Evolutionary conservation across 2,888 invertebrate species (phyloP).

Genomic region (Thecocarcelia acutangulata): DNA sequence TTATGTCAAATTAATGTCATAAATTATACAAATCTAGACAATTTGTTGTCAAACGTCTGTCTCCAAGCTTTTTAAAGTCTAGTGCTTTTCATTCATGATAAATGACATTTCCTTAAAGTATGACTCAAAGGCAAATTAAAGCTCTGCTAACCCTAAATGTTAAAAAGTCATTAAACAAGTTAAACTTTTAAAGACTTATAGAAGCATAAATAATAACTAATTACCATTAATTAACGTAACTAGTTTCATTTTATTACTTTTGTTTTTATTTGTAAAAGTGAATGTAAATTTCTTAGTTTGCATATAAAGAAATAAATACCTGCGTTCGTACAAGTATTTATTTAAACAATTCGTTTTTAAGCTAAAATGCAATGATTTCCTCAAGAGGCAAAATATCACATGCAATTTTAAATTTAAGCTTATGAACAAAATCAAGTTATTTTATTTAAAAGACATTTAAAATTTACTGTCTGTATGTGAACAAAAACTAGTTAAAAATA

Average conservation of each 20-base stretch:
- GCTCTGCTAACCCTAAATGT: background rate
- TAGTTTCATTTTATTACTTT: conserved; percentile 6
- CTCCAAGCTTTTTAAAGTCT: background rate
- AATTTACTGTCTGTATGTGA: background rate
- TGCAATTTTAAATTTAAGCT: too few relatives aligned
- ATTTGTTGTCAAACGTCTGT: background rate
- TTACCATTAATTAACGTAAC: background rate
- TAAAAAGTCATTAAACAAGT: background rate
- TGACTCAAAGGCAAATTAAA: background rate
- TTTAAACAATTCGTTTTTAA: background rate
- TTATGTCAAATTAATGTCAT: conserved; percentile 5
- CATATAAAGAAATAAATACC: background rate
- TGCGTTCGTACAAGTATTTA: background rate
- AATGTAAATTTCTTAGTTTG: conserved; percentile 8
- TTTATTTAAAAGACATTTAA: too few relatives aligned
- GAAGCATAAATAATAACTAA: conserved; percentile 7
- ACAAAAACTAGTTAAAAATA: background rate
- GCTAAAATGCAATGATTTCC: conserved; percentile 16
- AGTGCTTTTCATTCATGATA: background rate
- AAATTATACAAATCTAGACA: conserved; percentile 13
- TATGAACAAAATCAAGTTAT: too few relatives aligned
- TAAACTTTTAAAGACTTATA: conserved; percentile 10
- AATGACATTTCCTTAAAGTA: conserved; percentile 20
- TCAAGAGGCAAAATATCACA: background rate
- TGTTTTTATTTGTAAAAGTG: background rate